Evolutionary conservation across 2,888 invertebrate species (phyloP).

Genomic region (Drosophila affinis): DNA sequence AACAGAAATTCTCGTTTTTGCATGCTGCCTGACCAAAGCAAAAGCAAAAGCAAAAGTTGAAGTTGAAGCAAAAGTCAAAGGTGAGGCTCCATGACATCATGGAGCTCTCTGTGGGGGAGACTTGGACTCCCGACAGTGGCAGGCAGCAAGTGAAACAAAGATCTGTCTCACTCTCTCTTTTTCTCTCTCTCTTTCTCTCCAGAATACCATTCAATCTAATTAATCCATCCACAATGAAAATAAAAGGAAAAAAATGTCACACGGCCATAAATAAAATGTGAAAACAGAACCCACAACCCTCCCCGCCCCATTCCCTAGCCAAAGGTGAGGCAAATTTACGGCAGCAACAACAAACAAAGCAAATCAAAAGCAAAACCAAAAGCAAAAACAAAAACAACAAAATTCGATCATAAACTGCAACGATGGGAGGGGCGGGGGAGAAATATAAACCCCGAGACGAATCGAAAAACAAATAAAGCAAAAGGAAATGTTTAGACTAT

Average conservation of each 20-base stretch:
- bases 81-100: constrained; percentile 39
- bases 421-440: constrained; percentile 41
- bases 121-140: constrained; percentile 30
- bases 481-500: constrained; percentile 11
- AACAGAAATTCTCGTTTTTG: constrained; percentile 64
- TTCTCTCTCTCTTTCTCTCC: no score
- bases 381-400: constrained; percentile 13
- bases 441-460: constrained; percentile 36
- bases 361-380: constrained; percentile 6
- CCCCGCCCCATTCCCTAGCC: not conserved
- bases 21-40: constrained; percentile 50
- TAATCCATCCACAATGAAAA: constrained; percentile 29
- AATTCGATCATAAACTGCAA: constrained; percentile 42
- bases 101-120: constrained; percentile 9
- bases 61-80: constrained; percentile 42
- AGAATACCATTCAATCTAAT: constrained; percentile 28
- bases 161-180: not conserved
- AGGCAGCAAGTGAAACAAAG: constrained; percentile 27
- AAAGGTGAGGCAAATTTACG: constrained; percentile 49
- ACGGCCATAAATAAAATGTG: constrained; percentile 34
- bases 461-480: constrained; percentile 42
- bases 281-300: constrained; percentile 1
- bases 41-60: constrained; percentile 61
- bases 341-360: constrained; percentile 15
- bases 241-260: constrained; percentile 36